Base-by-base conservation (phyloP, 2,797 vertebrate genomes). In the Clarias laeviceps region DNA sequence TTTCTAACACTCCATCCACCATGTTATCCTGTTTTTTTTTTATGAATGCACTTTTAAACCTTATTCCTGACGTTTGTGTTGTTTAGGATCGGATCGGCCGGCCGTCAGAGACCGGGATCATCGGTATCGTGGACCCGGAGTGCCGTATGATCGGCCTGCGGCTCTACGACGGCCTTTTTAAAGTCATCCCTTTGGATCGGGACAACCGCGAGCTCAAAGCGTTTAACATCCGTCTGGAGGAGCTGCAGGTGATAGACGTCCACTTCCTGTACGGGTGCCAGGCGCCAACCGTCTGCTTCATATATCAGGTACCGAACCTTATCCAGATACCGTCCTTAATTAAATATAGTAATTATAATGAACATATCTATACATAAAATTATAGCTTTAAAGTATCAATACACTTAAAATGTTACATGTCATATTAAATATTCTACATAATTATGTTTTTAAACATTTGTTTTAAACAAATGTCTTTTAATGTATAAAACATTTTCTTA, bases 121-220 rank as follows among this genome's bases (percentile, higher is more conserved):
- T 99, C 0, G 98, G 98, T 78, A 99, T 99, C 74, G 98, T 99
- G 24, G 98, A 99, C 87, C 98, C 98, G 0, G 98, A 99, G 90
- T 99, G 98, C 90, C 96, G 98, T 11, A 99, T 99, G 98, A 99
- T 99, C 0, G 98, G 98, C 20, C 91, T 99, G 88, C 93, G 98
- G 14, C 96, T 99, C 70, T 99, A 99, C 0, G 98, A 99, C 0
- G 98, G 98, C 3, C 94, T 99, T 69, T 99, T 99, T 88, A 99
- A 99, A 91, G 98, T 99, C 83, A 99, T 99, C 77, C 98, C 98
- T 0, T 87, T 99, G 88, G 98, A 99, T 80, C 90, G 98, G 5
- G 98, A 99, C 83, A 99, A 99, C 91, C 98, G 98, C 12, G 98
- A 99, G 88, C 92, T 99, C 5, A 99, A 99, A 86, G 98, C 98